phyloP scores from a whole-genome alignment of 2,113 vertebrate species.

The Anoplopoma fimbria region DNA sequence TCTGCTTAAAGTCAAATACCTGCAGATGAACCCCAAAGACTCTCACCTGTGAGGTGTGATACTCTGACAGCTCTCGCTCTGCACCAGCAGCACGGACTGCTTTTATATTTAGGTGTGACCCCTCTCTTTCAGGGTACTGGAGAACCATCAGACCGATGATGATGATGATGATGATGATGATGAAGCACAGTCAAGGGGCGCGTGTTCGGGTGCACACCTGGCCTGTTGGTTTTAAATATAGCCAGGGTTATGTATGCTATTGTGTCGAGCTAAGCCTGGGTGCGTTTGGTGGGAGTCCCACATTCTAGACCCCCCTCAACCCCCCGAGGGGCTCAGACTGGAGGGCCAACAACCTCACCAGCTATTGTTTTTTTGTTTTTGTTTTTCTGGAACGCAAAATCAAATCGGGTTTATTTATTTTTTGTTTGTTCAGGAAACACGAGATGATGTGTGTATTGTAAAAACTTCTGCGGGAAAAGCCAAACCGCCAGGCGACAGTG shows the following conservation, averaged over 20 bases:
- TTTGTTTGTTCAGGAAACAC: no score
- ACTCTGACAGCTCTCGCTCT: no score
- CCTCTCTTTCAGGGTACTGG: conserved; percentile 73
- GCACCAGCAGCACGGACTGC: not conserved
- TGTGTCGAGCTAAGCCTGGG: conserved; percentile 63
- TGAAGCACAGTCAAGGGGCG: not conserved
- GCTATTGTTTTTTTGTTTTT: not conserved
- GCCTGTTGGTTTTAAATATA: conserved; percentile 56
- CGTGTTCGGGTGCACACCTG: conserved; percentile 34
- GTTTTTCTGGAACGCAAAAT: conserved; percentile 55
- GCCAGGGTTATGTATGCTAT: conserved; percentile 31
- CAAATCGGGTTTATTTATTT: not conserved
- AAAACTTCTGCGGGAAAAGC: no score
- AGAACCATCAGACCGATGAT: not conserved
- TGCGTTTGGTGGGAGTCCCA: conserved; percentile 51
- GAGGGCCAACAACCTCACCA: not conserved
- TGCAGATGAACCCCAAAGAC: not conserved
- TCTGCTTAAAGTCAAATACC: not conserved
- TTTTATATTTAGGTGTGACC: conserved; percentile 88
- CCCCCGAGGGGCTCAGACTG: conserved; percentile 34
- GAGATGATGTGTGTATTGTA: no score
- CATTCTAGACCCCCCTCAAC: conserved; percentile 39
- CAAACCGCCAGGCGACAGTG: no score
- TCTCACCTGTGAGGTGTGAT: conserved; percentile 63
- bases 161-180: not conserved